A percentile compares a stretch with the other conserved stretches of the same genome.
Evolutionary conservation across 2,113 vertebrate species (phyloP).

Genomic region (Myodes glareolus): DNA sequence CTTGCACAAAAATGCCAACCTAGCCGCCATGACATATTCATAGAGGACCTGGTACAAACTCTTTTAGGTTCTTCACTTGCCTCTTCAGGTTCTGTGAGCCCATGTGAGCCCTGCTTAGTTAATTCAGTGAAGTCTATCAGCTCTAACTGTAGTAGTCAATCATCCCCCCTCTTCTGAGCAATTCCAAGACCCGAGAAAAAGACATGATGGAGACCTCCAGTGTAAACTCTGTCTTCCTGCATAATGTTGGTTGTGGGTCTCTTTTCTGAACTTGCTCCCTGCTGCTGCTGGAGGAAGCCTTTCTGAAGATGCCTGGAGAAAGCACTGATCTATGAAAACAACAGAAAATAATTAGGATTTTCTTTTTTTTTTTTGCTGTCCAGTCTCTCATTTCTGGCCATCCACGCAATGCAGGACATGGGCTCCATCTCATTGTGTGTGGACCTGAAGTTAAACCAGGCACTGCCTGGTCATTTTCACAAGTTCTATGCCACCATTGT

Average conservation of each 20-base stretch:
- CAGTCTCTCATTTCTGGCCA: neutral
- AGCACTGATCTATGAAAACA: neutral
- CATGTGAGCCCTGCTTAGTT: neutral
- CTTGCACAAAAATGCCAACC: neutral
- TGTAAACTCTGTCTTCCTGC: neutral
- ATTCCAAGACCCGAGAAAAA: neutral
- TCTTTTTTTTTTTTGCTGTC: neutral
- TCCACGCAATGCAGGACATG: neutral
- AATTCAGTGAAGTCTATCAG: neutral
- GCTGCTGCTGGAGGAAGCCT: neutral
- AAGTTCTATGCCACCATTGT: neutral
- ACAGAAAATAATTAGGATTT: neutral
- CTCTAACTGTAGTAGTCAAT: neutral
- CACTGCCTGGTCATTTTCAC: neutral
- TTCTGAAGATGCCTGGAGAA: neutral
- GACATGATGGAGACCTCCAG: neutral
- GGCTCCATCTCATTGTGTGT: neutral
- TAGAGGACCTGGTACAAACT: neutral
- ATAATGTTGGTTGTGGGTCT: neutral
- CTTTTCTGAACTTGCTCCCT: neutral
- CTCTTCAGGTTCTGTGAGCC: neutral
- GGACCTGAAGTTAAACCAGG: neutral
- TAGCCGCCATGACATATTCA: neutral
- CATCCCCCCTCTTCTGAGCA: fast-evolving
- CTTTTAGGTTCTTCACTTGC: neutral